Base-by-base conservation (phyloP, 2,888 invertebrate genomes). In the Drosophila paranaensis region DNA sequence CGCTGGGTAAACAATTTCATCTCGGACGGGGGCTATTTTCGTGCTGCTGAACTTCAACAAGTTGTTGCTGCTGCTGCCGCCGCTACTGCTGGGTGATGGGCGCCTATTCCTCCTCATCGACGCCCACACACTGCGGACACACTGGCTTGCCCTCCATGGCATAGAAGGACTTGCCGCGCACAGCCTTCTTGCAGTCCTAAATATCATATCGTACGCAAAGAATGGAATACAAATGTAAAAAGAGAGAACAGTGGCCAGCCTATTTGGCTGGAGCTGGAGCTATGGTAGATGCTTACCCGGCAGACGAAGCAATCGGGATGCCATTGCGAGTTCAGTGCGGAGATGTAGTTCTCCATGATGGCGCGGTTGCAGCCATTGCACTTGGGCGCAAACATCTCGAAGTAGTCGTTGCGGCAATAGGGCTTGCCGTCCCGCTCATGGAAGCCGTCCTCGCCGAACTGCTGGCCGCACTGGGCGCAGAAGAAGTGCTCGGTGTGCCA, bases 401-500 rank as follows among this genome's bases (percentile, higher is more conserved):
- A 98, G 93, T 98, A 99, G 92, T 99, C 99, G 75, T 96, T 96
- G 87, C 97, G 96, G 93, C 99, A 99, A 92, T 98, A 99, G 0
- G 99, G 98, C 92, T 98, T 97, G 70, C 98, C 98, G 87, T 98
- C 97, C 84, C 97, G 95, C 93, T 99, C 99, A 93, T 99, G 99
- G 95, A 99, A 99, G 43, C 99, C 99, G 74, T 98, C 98, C 88
- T 99, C 98, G 13, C 98, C 99, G 91, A 99, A 98, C 92, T 97
- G 97, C 92, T 97, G 97, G 48, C 98, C 98, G 93, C 99, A 99
- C 91, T 98, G 98, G 76, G 98, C 97, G 93, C 99, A 99, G 94
- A 98, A 97, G 95, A 99, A 99, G 93, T 99, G 99, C 93, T 99
- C 99, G 90, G 98, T 98, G 93, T 99, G 99, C 98, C 98, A 99